Evolutionary conservation across 2,797 vertebrate genomes (phyloP).

Genomic region (Sebastes oblongus): DNA sequence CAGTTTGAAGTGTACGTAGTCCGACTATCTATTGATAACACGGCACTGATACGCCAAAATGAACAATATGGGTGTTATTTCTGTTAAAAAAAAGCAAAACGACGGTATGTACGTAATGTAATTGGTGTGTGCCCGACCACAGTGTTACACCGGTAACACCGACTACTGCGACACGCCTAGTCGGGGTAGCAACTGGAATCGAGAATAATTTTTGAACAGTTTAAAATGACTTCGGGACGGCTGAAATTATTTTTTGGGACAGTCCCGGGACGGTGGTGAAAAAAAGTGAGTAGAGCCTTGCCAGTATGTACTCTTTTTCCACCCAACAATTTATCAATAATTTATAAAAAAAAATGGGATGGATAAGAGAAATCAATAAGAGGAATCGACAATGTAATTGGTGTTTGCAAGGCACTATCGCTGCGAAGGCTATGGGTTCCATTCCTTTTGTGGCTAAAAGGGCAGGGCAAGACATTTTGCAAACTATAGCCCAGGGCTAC

Average conservation of each 20-base stretch:
- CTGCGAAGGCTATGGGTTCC: constrained; percentile 1
- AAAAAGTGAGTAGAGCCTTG: background rate
- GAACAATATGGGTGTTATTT: too few species aligned
- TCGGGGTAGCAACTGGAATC: too few species aligned
- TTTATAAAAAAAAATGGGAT: background rate
- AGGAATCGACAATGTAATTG: background rate
- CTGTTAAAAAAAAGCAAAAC: too few species aligned
- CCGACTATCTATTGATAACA: too few species aligned
- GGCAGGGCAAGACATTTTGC: constrained; percentile 29
- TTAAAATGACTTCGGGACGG: background rate
- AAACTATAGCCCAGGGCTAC: constrained; percentile 32
- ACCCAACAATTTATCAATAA: background rate
- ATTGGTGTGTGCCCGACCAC: too few species aligned
- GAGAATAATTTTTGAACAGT: too few species aligned
- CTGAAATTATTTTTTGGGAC: background rate
- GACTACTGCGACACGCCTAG: too few species aligned
- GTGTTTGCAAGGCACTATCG: background rate
- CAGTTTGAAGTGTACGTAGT: too few species aligned
- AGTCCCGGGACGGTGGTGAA: too few species aligned
- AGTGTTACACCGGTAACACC: too few species aligned
- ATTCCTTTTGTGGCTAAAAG: constrained; percentile 20
- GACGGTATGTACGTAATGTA: too few species aligned
- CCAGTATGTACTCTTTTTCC: background rate
- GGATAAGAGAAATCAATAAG: background rate
- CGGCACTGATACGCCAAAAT: too few species aligned